Evolutionary conservation across 92 coral and sea anemone species (phyloP), one percentile per base, ranked within the genome.

Genomic region (Phenganax marumi): DNA sequence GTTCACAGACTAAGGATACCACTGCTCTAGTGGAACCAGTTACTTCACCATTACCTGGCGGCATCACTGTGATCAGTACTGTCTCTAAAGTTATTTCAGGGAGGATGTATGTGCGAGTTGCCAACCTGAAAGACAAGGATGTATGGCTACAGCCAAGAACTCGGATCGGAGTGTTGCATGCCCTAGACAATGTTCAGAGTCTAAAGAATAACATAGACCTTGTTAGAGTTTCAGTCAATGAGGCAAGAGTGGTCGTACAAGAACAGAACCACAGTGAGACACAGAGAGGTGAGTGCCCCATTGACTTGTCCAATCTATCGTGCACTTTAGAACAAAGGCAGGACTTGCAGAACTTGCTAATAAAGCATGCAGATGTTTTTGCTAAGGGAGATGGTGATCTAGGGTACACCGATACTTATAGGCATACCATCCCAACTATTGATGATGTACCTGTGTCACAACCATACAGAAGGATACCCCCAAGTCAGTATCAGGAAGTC

Each of bases 141-240:
- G 79, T 85, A 16, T 90, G 93, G 93, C 81, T 88, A 47, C 89
- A 83, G 62, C 91, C 91, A 25, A 83, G 81, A 64, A 86, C 89
- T 3, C 49, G 84, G 17, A 87, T 91, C 48, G 91, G 93, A 53
- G 85, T 88, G 73, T 86, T 88, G 24, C 90, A 91, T n/a, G 85
- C 61, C n/a, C 85, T 86, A 12, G 76, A 66, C 14, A 84, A 50
- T 51, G 51, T 79, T 26, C 43, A 33, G 43, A 4, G 4, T 33
- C n/a, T 33, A 33, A 49, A 80, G 50, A 66, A 43, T 49, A 63
- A 47, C 47, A 23, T 76, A 24, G 81, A 14, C 21, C 61, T 79
- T 50, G 33, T 10, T 25, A 60, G 75, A 79, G 84, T 79, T 24
- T 60, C 84, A n/a, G 75, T 79, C 22, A 79, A 79, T 39, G 73